Conservation (phyloP, 1,140 invertebrate genomes). For the Venustaconcha ellipsiformis region DNA sequence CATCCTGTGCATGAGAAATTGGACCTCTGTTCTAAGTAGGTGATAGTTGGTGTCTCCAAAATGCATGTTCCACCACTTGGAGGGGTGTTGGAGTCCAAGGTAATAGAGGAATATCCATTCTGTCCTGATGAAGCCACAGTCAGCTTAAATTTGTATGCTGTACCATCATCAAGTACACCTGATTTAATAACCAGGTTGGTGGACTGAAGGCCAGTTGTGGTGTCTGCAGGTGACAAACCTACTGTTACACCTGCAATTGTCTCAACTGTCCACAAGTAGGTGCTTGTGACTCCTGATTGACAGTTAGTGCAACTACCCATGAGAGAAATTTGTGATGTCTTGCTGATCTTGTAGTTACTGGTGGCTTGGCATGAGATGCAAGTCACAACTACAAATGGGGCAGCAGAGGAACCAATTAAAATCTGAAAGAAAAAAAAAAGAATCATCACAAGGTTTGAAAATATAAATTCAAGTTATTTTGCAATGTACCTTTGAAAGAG, state of each 20-base stretch:
- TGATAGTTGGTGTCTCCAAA: conserved; percentile 18
- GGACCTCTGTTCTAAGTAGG: conserved; percentile 34
- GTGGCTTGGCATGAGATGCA: conserved; percentile 50
- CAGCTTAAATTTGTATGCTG: conserved; percentile 44
- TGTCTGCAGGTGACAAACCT: conserved; percentile 17
- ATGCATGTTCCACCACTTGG: conserved; percentile 44
- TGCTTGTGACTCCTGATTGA: conserved; percentile 11
- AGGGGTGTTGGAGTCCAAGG: conserved; percentile 36
- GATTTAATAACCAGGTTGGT: conserved; percentile 41
- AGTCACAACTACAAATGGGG: conserved; percentile 41
- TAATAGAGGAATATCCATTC: conserved; percentile 17
- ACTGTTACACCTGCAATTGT: conserved; percentile 14
- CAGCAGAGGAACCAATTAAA: conserved; percentile 16
- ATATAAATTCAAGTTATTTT: not conserved
- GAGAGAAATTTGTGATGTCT: conserved; percentile 39
- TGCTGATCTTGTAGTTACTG: conserved; percentile 33
- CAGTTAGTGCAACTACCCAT: conserved; percentile 46
- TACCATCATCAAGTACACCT: conserved; percentile 20
- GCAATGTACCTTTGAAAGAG: not conserved
- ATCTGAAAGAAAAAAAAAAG: conserved; percentile 41
- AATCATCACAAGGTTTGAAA: conserved; percentile 1
- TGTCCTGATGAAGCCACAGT: conserved; percentile 20
- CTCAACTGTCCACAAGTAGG: conserved; percentile 45
- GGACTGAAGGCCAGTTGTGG: conserved; percentile 34
- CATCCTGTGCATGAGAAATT: conserved; percentile 41